Percentiles rank a stretch among this genome's conserved stretches.
These are phyloP conservation scores for Synanceia verrucosa DNA, from an alignment of 2,797 vertebrate genomes.

Conservation along the genomic window DNA sequence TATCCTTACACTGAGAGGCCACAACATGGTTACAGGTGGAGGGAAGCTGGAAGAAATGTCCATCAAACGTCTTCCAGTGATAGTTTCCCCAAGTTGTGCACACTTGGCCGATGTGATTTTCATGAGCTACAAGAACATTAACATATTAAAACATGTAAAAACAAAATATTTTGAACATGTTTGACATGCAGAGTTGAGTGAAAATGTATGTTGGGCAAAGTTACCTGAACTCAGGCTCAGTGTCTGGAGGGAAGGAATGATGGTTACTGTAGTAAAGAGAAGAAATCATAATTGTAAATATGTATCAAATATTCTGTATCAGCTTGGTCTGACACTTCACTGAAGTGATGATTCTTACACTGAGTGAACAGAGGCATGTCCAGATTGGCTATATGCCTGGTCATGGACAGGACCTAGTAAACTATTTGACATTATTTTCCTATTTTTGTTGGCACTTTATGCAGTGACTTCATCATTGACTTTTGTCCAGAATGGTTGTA, in stretches of 20 bases:
- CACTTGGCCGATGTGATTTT: conserved; percentile 68
- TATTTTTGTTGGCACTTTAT: not conserved
- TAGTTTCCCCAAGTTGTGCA: conserved; percentile 84
- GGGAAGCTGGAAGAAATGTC: conserved; percentile 72
- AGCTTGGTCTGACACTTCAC: not conserved
- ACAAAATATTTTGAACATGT: too few species aligned
- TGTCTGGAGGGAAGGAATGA: conserved; percentile 14
- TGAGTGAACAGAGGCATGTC: not conserved
- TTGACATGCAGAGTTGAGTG: not conserved
- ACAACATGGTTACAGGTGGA: conserved; percentile 80
- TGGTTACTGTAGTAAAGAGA: conserved; percentile 20
- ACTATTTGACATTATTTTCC: not conserved
- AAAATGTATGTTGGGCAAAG: rapidly evolving
- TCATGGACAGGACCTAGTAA: not conserved
- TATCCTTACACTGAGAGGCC: conserved; percentile 58
- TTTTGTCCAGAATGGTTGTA: not conserved
- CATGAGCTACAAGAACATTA: conserved; percentile 35
- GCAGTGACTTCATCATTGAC: not conserved
- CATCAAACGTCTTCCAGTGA: conserved; percentile 83
- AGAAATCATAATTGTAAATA: not conserved
- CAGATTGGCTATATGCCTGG: not conserved
- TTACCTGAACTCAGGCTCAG: conserved; percentile 64
- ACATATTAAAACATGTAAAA: not conserved
- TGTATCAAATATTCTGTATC: not conserved
- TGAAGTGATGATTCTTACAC: not conserved